Percentiles rank a stretch among this genome's conserved stretches.
Conservation (phyloP, 2,113 vertebrate species). For the Capreolus pygargus region DNA sequence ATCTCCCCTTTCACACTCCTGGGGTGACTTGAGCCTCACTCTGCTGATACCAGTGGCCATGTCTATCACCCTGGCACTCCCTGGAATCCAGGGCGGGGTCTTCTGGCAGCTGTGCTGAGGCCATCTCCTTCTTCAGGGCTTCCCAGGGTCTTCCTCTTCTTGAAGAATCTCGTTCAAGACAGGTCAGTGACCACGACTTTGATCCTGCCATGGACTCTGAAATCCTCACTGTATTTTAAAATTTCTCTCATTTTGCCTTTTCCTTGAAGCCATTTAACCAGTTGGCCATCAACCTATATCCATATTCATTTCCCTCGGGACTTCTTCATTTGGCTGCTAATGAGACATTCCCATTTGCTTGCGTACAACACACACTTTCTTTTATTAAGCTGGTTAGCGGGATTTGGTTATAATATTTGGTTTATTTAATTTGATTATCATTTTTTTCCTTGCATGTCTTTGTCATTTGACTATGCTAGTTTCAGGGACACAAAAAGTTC, state of each 20-base stretch:
- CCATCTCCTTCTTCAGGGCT: accelerated
- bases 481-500: not conserved
- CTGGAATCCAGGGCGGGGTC: accelerated
- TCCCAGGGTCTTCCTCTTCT: not conserved
- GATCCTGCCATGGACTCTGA: not conserved
- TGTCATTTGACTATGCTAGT: not conserved
- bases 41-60: accelerated
- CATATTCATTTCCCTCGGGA: not conserved
- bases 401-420: not conserved
- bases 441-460: not conserved
- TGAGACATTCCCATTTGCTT: accelerated
- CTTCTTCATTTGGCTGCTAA: not conserved
- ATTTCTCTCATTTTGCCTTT: not conserved
- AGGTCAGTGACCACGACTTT: not conserved
- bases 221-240: not conserved
- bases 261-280: not conserved
- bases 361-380: accelerated
- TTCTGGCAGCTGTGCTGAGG: accelerated
- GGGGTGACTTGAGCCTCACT: not conserved
- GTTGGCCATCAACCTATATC: not conserved
- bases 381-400: not conserved
- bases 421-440: not conserved
- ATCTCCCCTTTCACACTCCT: too few relatives aligned
- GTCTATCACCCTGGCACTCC: accelerated
- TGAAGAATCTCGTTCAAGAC: not conserved